These are phyloP conservation scores for Erebia aethiops DNA, from an alignment of 2,888 invertebrate species.

Conservation along the genomic window DNA sequence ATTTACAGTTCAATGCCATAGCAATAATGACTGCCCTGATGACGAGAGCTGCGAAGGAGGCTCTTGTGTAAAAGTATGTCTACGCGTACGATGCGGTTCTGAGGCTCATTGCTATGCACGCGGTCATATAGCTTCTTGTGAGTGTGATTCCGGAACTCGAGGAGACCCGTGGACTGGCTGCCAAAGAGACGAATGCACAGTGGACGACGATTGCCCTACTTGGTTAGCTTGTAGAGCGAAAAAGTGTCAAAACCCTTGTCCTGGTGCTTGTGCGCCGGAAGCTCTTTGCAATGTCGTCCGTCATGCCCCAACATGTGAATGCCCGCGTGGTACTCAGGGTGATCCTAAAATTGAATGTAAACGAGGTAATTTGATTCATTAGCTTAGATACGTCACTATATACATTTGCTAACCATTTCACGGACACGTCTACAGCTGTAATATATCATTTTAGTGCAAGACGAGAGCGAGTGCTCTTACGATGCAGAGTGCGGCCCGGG, in stretches of 20 bases:
- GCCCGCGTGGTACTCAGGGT: slow-evolving; percentile 91
- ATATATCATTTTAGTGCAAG: slow-evolving; percentile 62
- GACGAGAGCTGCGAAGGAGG: slow-evolving; percentile 92
- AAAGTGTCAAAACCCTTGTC: slow-evolving; percentile 92
- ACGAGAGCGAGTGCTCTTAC: slow-evolving; percentile 86
- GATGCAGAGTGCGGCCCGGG: slow-evolving; percentile 94
- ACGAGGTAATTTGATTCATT: slow-evolving; percentile 64
- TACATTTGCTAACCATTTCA: background rate
- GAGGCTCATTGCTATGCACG: slow-evolving; percentile 91
- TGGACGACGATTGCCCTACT: slow-evolving; percentile 89
- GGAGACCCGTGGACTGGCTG: slow-evolving; percentile 92
- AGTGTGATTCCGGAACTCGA: slow-evolving; percentile 88
- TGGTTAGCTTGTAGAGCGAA: slow-evolving; percentile 90
- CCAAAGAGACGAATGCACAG: slow-evolving; percentile 89
- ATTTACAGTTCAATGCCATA: slow-evolving; percentile 90
- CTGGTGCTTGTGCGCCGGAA: slow-evolving; percentile 90
- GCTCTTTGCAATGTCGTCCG: slow-evolving; percentile 90
- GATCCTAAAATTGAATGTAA: slow-evolving; percentile 88
- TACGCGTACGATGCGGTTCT: slow-evolving; percentile 89
- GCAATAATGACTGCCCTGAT: slow-evolving; percentile 92
- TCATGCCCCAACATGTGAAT: slow-evolving; percentile 90
- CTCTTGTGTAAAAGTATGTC: slow-evolving; percentile 91
- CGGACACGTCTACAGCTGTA: background rate
- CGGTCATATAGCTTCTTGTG: slow-evolving; percentile 90
- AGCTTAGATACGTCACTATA: slow-evolving; percentile 4